A percentile compares a stretch with the other conserved stretches of the same genome.
These are phyloP conservation scores for Monoplex corrugatus DNA, from an alignment of 2,888 invertebrate species.

Conservation along the genomic window DNA sequence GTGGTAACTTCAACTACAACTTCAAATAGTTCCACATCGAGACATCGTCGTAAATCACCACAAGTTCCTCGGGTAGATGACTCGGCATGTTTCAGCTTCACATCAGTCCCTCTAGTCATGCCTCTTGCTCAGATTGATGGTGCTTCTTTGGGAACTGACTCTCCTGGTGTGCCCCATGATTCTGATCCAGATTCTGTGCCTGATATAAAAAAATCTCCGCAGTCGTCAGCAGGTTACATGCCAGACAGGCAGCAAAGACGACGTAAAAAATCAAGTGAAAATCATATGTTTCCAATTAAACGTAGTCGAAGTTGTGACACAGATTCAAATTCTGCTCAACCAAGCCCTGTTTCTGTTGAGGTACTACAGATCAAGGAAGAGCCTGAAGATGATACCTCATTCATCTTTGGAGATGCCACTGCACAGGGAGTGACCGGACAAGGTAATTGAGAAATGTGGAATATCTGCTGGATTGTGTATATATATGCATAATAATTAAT, in stretches of 20 bases:
- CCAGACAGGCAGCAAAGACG: constrained; percentile 17
- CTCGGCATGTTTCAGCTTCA: not conserved
- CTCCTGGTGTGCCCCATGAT: not conserved
- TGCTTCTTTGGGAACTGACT: not conserved
- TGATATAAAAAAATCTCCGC: too few relatives aligned
- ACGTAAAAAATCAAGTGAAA: not conserved
- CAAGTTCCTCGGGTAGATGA: constrained; percentile 10
- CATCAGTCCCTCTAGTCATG: not conserved
- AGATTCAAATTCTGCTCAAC: not conserved
- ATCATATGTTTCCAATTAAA: not conserved
- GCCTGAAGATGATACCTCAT: not conserved
- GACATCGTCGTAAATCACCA: constrained; percentile 33
- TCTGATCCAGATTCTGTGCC: not conserved
- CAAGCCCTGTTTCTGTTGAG: constrained; percentile 7
- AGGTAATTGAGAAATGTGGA: too few relatives aligned
- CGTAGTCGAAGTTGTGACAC: not conserved
- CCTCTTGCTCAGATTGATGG: not conserved
- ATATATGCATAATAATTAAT: too few relatives aligned
- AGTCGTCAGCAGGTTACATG: not conserved
- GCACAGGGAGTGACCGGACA: too few relatives aligned
- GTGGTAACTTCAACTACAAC: not conserved
- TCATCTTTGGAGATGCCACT: too few relatives aligned
- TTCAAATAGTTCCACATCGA: not conserved
- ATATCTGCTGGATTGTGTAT: too few relatives aligned
- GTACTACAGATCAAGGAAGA: constrained; percentile 45